Base-by-base conservation (phyloP, 2,888 invertebrate genomes). In the Balanococcus diminutus region DNA sequence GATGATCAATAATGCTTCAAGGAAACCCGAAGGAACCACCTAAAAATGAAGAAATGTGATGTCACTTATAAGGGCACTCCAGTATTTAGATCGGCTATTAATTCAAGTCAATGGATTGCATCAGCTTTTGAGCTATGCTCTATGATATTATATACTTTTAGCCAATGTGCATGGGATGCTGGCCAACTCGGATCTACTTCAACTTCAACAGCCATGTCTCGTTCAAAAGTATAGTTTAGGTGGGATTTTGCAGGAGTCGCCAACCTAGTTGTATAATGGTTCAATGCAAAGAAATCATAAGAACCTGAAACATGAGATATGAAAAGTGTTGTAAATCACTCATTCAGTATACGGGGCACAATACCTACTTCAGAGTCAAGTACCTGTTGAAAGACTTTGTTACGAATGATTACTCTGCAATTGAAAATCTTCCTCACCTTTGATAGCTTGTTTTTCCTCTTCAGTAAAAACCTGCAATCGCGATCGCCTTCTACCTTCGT, bases 271-370 rank as follows among this genome's bases (percentile, higher is more conserved):
- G 94, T 93, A 89, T 96, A 96, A 87, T 94, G 92, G 89, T 95
- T 95, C 19, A 95, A 89, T 0, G 95, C 95, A 82, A 95, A 91
- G 90, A 94, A 95, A 89, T 96, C 95, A 0, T 91, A 91, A 0
- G 94, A 92, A 88, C 91, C 92, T 88, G 86, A 87, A 61, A 79
- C 72, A 84, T 82, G 42, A 25, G 1, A 42, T 42, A 42, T 14
- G 11, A 6, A 32, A 39, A 75, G n/a, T 75, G 36, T 16, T 19
- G 19, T 19, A 22, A 25, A 67, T 67, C 14, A 25, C 22, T 22
- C 25, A 25, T 22, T 2, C 11, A 25, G 1, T 9, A 25, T 25
- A 1, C 1, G 5, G 28, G 31, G n/a, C 11, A 72, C 6, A 22
- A 56, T 22, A 9, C 19, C 4, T 36, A 36, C n/a, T n/a, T n/a